Percentiles rank a stretch among this genome's conserved stretches.
These are phyloP conservation scores for Drosophila birchii DNA, from an alignment of 2,888 invertebrate genomes.

Conservation along the genomic window DNA sequence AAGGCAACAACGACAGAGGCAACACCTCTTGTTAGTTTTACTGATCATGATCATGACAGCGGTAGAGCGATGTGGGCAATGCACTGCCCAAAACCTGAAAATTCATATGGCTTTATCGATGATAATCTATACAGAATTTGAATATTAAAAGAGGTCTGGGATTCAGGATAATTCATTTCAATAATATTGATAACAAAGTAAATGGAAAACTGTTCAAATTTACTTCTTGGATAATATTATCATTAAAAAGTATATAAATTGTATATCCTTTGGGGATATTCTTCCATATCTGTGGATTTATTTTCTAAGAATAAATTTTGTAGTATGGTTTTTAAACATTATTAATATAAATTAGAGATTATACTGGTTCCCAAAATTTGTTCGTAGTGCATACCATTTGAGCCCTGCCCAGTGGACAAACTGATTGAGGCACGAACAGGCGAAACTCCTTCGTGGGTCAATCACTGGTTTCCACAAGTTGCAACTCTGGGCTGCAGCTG, in stretches of 20 bases:
- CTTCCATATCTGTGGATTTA: not conserved
- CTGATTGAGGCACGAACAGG: conserved; percentile 54
- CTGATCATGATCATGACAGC: conserved; percentile 77
- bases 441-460: conserved; percentile 62
- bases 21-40: conserved; percentile 82
- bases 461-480: conserved; percentile 55
- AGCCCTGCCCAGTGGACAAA: conserved; percentile 54
- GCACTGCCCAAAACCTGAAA: conserved; percentile 9
- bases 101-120: not conserved
- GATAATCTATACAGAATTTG: not conserved
- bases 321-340: not conserved
- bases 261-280: not conserved
- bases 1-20: conserved; percentile 71
- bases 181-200: not conserved
- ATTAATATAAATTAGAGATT: too few relatives aligned
- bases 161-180: not conserved
- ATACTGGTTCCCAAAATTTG: too few relatives aligned
- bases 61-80: conserved; percentile 7
- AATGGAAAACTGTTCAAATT: too few relatives aligned
- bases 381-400: conserved; percentile 28
- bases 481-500: conserved; percentile 7
- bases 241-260: not conserved
- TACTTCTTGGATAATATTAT: not conserved
- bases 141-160: not conserved
- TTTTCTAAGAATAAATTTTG: not conserved